phyloP scores from a whole-genome alignment of 1,140 invertebrate species.

The Calephelis virginiensis region DNA sequence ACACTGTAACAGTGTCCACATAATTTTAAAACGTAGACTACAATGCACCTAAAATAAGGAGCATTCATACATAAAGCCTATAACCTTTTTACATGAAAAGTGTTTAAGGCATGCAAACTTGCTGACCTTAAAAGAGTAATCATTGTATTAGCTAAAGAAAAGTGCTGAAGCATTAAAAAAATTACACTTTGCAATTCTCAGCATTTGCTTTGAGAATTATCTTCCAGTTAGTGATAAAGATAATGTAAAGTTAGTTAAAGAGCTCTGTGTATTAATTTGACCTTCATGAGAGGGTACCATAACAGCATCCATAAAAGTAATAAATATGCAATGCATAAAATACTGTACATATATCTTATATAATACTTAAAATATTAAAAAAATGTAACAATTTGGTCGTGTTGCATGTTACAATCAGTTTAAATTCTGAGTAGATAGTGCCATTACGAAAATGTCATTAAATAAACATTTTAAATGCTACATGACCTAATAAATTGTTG shows the following conservation, averaged over 20 bases:
- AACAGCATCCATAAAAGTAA: conserved; percentile 25
- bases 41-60: conserved; percentile 32
- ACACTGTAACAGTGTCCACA: conserved; percentile 24
- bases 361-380: conserved; percentile 32
- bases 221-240: conserved; percentile 35
- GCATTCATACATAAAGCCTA: conserved; percentile 37
- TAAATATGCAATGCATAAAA: conserved; percentile 18
- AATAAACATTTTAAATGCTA: conserved; percentile 34
- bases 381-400: conserved; percentile 71
- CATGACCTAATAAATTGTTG: conserved; percentile 34
- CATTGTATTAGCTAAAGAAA: conserved; percentile 62
- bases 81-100: conserved; percentile 55
- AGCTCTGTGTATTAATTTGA: conserved; percentile 16
- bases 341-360: conserved; percentile 25
- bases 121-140: conserved; percentile 59
- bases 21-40: neutral
- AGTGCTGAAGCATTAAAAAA: conserved; percentile 65
- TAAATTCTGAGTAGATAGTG: conserved; percentile 26
- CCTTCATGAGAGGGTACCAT: conserved; percentile 17
- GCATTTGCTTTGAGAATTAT: conserved; percentile 35
- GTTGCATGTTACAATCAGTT: conserved; percentile 47
- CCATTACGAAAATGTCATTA: conserved; percentile 15
- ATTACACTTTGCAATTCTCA: conserved; percentile 2
- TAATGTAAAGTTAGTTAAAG: conserved; percentile 17
- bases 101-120: conserved; percentile 68